A percentile compares a stretch with the other conserved stretches of the same genome.
Evolutionary conservation across 2,888 invertebrate genomes (phyloP).

Genomic region (Marasmarcha lunaedactyla): DNA sequence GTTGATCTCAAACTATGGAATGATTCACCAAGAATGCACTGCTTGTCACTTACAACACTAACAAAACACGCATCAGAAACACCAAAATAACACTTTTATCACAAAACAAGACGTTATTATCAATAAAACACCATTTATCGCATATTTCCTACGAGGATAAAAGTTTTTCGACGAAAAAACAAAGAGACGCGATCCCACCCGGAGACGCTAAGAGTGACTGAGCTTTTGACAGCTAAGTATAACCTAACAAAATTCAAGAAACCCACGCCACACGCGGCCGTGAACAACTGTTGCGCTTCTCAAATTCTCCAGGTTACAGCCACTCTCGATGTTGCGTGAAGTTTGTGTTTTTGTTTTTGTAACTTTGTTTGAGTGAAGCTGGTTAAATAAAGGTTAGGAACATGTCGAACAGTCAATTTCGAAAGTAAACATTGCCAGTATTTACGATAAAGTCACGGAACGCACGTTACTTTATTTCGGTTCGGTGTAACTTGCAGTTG

Average conservation of each 20-base stretch:
- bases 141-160: slow-evolving; percentile 37
- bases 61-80: slow-evolving; percentile 31
- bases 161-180: slow-evolving; percentile 40
- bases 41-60: slow-evolving; percentile 31
- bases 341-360: slow-evolving; percentile 2
- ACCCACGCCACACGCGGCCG: slow-evolving; percentile 30
- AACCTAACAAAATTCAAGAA: slow-evolving; percentile 47
- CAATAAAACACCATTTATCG: slow-evolving; percentile 30
- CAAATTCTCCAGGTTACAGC: slow-evolving; percentile 39
- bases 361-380: slow-evolving; percentile 1
- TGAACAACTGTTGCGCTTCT: slow-evolving; percentile 39
- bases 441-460: slow-evolving; percentile 53
- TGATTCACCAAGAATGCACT: slow-evolving; percentile 42
- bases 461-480: slow-evolving; percentile 9
- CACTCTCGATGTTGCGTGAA: slow-evolving; percentile 11
- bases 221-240: slow-evolving; percentile 40
- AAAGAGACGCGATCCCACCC: slow-evolving; percentile 35
- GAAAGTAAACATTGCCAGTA: slow-evolving; percentile 22
- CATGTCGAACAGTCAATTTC: not conserved
- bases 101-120: not conserved
- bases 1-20: slow-evolving; percentile 28
- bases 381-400: not conserved
- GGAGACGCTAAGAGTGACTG: slow-evolving; percentile 35
- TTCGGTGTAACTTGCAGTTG: too few relatives aligned
- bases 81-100: slow-evolving; percentile 25